A percentile compares a stretch with the other conserved stretches of the same genome.
Conservation (phyloP, 2,888 invertebrate species). For the Zaprionus lineosus region DNA sequence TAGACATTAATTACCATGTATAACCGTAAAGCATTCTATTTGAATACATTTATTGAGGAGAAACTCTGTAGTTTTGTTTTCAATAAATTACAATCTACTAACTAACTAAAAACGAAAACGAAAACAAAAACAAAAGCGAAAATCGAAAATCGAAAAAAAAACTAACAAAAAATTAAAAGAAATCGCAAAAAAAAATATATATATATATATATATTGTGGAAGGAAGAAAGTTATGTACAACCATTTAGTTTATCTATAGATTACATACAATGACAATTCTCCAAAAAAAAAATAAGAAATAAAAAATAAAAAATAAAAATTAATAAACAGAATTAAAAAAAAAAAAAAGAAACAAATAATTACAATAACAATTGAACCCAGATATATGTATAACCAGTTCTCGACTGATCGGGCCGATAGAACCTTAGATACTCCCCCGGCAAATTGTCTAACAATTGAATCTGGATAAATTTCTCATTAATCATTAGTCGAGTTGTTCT, state of each 20-base stretch:
- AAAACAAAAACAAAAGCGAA: constrained; percentile 33
- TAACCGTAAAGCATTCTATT: constrained; percentile 58
- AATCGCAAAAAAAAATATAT: constrained; percentile 22
- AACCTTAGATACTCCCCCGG: constrained; percentile 14
- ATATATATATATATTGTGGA: neutral
- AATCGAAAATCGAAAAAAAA: constrained; percentile 36
- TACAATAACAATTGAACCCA: no score
- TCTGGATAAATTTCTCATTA: constrained; percentile 36
- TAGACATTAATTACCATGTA: constrained; percentile 52
- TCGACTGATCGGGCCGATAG: constrained; percentile 32
- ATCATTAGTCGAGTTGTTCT: constrained; percentile 63
- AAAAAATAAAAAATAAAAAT: neutral
- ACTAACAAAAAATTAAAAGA: constrained; percentile 42
- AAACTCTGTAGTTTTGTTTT: constrained; percentile 70
- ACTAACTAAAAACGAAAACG: constrained; percentile 42
- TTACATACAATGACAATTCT: no score
- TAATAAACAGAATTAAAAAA: no score
- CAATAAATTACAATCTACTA: constrained; percentile 30
- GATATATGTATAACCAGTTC: no score
- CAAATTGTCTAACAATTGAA: constrained; percentile 51
- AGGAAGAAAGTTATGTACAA: constrained; percentile 19
- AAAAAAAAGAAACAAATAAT: no score
- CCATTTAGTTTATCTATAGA: constrained; percentile 26
- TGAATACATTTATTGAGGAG: constrained; percentile 45
- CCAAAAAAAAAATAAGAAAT: constrained; percentile 4